A percentile compares a stretch with the other conserved stretches of the same genome.
Evolutionary conservation across 2,113 vertebrate species (phyloP).

Genomic region (Octodon degus): DNA sequence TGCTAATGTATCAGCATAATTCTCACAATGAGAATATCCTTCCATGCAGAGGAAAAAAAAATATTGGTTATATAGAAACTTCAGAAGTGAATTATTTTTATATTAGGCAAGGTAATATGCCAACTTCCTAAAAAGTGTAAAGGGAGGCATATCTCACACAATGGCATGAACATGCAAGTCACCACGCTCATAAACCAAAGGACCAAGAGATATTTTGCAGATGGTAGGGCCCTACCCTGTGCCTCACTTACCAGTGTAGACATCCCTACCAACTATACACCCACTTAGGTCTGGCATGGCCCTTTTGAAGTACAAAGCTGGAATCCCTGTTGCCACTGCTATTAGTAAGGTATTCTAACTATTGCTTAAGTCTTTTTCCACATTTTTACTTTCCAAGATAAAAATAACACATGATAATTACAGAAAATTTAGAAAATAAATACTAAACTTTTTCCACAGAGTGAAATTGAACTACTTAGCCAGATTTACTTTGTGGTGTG

Average conservation of each 20-base stretch:
- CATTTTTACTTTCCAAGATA: conserved; percentile 59
- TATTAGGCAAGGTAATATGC: background rate
- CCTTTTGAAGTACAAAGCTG: background rate
- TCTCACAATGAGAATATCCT: conserved; percentile 31
- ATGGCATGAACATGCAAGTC: background rate
- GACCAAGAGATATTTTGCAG: background rate
- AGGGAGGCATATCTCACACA: background rate
- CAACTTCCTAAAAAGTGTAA: background rate
- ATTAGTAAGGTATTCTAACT: conserved; percentile 13
- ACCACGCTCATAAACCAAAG: background rate
- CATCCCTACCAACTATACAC: background rate
- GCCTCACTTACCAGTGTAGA: background rate
- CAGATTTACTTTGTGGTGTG: conserved; percentile 47
- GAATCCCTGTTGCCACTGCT: background rate
- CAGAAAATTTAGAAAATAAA: conserved; percentile 60
- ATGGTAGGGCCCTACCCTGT: background rate
- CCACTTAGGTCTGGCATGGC: background rate
- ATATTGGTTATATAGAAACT: background rate
- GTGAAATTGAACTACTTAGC: background rate
- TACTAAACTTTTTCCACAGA: conserved; percentile 24
- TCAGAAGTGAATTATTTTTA: background rate
- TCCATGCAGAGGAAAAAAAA: background rate
- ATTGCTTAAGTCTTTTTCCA: conserved; percentile 18
- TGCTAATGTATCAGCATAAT: background rate
- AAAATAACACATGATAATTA: conserved; percentile 51